A percentile compares a stretch with the other conserved stretches of the same genome.
These are phyloP conservation scores for Athalia circularis DNA, from an alignment of 2,888 invertebrate genomes.

Conservation along the genomic window DNA sequence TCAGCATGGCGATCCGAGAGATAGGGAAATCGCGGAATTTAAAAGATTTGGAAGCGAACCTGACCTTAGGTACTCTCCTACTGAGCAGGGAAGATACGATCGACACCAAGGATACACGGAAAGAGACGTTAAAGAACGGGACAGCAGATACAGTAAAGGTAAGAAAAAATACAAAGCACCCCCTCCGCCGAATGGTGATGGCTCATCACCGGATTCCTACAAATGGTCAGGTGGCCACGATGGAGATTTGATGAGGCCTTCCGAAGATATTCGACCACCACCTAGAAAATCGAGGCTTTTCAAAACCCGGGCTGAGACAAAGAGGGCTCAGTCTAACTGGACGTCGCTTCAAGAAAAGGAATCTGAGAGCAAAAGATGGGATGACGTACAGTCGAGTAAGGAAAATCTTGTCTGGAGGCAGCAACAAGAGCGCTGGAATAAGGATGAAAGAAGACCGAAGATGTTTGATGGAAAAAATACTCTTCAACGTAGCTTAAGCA, in stretches of 20 bases:
- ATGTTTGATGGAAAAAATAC: constrained; percentile 69
- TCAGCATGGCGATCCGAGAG: constrained; percentile 29
- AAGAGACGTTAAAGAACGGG: constrained; percentile 74
- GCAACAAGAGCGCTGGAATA: constrained; percentile 51
- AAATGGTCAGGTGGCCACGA: constrained; percentile 76
- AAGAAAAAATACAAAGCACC: constrained; percentile 87
- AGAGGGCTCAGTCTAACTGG: constrained; percentile 73
- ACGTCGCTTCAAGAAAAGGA: constrained; percentile 53
- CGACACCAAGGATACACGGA: constrained; percentile 67
- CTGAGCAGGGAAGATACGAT: constrained; percentile 50
- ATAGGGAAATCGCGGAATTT: constrained; percentile 64
- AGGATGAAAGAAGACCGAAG: constrained; percentile 58
- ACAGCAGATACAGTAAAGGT: constrained; percentile 75
- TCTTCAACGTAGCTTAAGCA: constrained; percentile 73
- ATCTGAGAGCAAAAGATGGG: constrained; percentile 50
- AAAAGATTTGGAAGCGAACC: constrained; percentile 86
- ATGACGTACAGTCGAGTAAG: constrained; percentile 51
- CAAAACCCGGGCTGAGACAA: constrained; percentile 85
- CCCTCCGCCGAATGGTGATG: constrained; percentile 77
- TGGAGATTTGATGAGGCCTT: constrained; percentile 71
- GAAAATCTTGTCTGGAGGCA: constrained; percentile 51
- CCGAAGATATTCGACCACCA: constrained; percentile 68
- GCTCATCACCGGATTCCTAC: constrained; percentile 78
- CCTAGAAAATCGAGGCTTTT: constrained; percentile 81
- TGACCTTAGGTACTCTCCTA: constrained; percentile 76